Conservation (phyloP, 1,140 invertebrate genomes). For the Fopius arisanus region DNA sequence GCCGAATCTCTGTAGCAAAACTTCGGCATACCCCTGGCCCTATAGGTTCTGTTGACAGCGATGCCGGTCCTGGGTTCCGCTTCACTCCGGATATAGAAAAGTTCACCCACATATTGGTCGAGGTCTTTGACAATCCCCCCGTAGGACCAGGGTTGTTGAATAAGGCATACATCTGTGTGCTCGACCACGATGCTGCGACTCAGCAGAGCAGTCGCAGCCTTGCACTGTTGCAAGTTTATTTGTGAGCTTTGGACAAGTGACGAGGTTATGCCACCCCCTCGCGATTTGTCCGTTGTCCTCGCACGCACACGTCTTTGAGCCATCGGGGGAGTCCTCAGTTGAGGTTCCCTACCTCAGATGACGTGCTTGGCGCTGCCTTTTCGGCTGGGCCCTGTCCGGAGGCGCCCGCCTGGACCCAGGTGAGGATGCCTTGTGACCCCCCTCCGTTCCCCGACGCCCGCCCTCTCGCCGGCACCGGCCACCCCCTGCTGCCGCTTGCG, state of each 20-base stretch:
- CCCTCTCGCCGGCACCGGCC: too few relatives aligned
- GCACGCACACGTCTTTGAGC: background rate
- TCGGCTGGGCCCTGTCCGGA: too few relatives aligned
- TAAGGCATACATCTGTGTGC: slow-evolving; percentile 36
- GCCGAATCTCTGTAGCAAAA: background rate
- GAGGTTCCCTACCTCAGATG: too few relatives aligned
- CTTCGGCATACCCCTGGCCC: background rate
- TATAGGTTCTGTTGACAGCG: background rate
- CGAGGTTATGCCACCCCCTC: background rate
- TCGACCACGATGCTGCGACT: slow-evolving; percentile 23
- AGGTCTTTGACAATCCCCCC: slow-evolving; percentile 18
- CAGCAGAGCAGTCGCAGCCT: slow-evolving; percentile 32
- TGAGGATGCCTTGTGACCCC: too few relatives aligned
- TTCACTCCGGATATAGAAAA: background rate
- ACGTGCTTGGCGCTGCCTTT: too few relatives aligned
- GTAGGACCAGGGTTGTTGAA: slow-evolving; percentile 36
- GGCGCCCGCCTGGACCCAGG: too few relatives aligned
- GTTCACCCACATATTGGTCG: background rate
- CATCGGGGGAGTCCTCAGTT: too few relatives aligned
- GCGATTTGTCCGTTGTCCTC: background rate
- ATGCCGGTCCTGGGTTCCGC: background rate
- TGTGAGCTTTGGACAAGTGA: slow-evolving; percentile 11
- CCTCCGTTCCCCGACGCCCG: too few relatives aligned
- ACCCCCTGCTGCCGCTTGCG: too few relatives aligned
- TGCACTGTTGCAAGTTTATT: slow-evolving; percentile 39